Evolutionary conservation across 2,113 vertebrate genomes (phyloP).

Genomic region (Oreochromis niloticus): DNA sequence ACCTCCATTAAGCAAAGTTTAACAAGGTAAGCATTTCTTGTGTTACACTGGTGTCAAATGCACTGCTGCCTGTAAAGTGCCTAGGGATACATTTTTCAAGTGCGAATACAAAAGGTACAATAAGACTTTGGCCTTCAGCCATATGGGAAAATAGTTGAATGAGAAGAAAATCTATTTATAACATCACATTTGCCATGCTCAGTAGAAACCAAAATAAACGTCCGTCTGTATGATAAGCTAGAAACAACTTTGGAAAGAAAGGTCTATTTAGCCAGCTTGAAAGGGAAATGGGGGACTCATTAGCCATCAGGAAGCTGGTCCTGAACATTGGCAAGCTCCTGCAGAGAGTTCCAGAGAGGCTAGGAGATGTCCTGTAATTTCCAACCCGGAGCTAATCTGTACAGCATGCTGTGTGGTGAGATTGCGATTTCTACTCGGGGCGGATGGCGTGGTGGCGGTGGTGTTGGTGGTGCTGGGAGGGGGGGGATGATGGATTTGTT

Average conservation of each 20-base stretch:
- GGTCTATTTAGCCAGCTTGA: not conserved
- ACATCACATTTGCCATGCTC: not conserved
- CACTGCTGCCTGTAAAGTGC: conserved; percentile 5
- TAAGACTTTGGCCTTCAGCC: not conserved
- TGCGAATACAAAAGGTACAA: not conserved
- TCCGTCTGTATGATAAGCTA: not conserved
- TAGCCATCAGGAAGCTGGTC: conserved; percentile 22
- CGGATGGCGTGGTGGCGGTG: not conserved
- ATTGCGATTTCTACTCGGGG: conserved; percentile 40
- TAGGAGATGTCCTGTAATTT: conserved; percentile 64
- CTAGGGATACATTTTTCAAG: conserved; percentile 18
- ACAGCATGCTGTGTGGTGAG: conserved; percentile 55
- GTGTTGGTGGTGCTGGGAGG: not conserved
- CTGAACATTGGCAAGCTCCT: conserved; percentile 19
- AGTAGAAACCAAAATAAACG: conserved; percentile 8
- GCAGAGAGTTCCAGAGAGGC: conserved; percentile 49
- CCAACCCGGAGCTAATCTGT: conserved; percentile 55
- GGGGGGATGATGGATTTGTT: conserved; percentile 24
- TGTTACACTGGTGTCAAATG: conserved; percentile 53
- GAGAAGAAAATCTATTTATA: conserved; percentile 19
- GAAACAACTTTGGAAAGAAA: not conserved
- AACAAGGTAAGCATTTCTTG: conserved; percentile 40
- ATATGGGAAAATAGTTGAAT: not conserved
- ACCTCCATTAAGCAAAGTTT: conserved; percentile 54
- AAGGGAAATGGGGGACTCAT: conserved; percentile 3